Evolutionary conservation across 2,797 vertebrate genomes (phyloP), one percentile per base, ranked within the genome.

Genomic region (Pseudotriccus pelzelni): DNA sequence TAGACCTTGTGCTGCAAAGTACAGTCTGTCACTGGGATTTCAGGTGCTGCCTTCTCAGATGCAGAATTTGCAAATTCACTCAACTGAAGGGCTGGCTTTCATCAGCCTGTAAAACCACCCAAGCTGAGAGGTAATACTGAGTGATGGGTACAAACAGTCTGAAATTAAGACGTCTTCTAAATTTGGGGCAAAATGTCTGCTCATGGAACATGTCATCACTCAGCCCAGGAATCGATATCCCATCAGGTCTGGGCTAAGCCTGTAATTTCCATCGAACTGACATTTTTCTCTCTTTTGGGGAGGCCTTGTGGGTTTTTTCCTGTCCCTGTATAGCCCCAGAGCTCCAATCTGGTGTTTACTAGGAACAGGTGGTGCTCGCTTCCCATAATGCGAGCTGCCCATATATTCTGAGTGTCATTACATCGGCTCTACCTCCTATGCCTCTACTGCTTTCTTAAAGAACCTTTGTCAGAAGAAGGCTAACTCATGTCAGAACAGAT

Each of bases 271-370:
- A 15, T 39, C 70, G 85, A 86, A 39, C 32, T 94, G 81, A 84
- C 59, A 43, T 73, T 91, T 59, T 55, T 36, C 60, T 88, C 1
- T 30, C 59, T 91, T 80, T 64, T 59, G 30, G 30, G 36, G 41
- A 36, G 34, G 43, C 20, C 52, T 67, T 10, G 2, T 66, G 64
- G 21, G 17, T 5, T 46, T 73, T 58, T 16, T 18, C 59, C 75
- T 50, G 46, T 64, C 89, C 78, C 66, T 67, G 27, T 3, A 28
- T 14, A 93, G 82, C 90, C 87, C 72, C 86, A 89, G 37, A 92
- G 83, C 79, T 93, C 87, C 97, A 94, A 86, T 96, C 92, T 97
- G 96, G 56, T 95, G 82, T 93, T 96, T 96, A 15, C 80, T 74
- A 74, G 58, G 90, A 95, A 78, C 95, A 96, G 96, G 95, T 89